These are phyloP conservation scores for Drosophila baimaii DNA, from an alignment of 1,140 invertebrate species.

Conservation along the genomic window DNA sequence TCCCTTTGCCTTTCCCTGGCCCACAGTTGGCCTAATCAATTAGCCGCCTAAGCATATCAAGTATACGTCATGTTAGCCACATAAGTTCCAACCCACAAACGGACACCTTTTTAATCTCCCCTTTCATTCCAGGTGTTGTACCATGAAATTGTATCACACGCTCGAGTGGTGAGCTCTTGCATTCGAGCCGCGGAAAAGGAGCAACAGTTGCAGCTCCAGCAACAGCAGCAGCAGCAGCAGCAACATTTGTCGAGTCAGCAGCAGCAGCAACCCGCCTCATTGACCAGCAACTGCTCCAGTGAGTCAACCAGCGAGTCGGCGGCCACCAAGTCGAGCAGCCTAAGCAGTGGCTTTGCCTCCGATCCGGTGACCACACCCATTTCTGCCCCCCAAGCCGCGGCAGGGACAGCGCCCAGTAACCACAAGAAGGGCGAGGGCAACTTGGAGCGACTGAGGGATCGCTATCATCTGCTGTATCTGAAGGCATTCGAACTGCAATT, in stretches of 20 bases:
- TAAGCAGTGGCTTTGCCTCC: slow-evolving; percentile 72
- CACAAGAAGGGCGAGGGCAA: slow-evolving; percentile 77
- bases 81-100: slow-evolving; percentile 33
- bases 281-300: slow-evolving; percentile 78
- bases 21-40: slow-evolving; percentile 32
- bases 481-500: slow-evolving; percentile 95
- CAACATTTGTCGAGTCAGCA: slow-evolving; percentile 54
- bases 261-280: slow-evolving; percentile 55
- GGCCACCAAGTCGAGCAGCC: slow-evolving; percentile 66
- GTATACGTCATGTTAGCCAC: slow-evolving; percentile 55
- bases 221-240: slow-evolving; percentile 52
- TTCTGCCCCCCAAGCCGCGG: slow-evolving; percentile 67
- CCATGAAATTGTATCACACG: slow-evolving; percentile 90
- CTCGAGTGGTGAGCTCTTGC: slow-evolving; percentile 89
- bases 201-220: slow-evolving; percentile 60
- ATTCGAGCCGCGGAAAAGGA: slow-evolving; percentile 84
- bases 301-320: slow-evolving; percentile 77
- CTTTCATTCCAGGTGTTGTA: slow-evolving; percentile 87
- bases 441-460: slow-evolving; percentile 89
- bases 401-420: slow-evolving; percentile 40
- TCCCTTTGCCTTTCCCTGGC: slow-evolving; percentile 6
- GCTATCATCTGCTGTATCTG: slow-evolving; percentile 95
- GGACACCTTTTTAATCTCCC: slow-evolving; percentile 41
- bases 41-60: slow-evolving; percentile 44
- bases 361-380: slow-evolving; percentile 36